Conservation (phyloP, 2,797 vertebrate genomes). For the Meriones psammophilus region DNA sequence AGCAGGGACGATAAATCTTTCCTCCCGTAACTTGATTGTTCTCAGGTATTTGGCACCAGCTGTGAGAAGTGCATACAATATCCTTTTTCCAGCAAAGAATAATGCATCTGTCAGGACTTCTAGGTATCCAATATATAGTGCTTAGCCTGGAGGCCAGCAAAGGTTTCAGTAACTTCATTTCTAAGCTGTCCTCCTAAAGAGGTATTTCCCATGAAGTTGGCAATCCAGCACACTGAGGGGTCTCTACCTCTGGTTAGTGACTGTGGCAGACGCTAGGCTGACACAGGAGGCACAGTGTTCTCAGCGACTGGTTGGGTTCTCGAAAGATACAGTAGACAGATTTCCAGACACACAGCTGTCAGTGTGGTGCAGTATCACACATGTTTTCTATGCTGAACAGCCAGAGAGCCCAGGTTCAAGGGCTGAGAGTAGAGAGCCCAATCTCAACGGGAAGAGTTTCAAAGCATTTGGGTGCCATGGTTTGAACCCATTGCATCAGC, state of each 20-base stretch:
- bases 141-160: not conserved
- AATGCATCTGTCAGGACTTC: not conserved
- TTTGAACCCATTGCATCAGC: not conserved
- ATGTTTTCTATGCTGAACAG: not conserved
- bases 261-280: not conserved
- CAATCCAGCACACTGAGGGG: not conserved
- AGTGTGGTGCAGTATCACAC: not conserved
- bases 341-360: not conserved
- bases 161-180: slow-evolving; percentile 2
- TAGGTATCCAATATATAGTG: not conserved
- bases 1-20: not conserved
- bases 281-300: not conserved
- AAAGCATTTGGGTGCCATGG: not conserved
- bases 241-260: not conserved
- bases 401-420: not conserved
- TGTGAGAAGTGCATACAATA: not conserved
- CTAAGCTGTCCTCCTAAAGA: not conserved
- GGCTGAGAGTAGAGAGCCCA: not conserved
- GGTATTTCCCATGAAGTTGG: not conserved
- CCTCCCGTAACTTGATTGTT: not conserved
- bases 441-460: not conserved
- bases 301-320: not conserved
- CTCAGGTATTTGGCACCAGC: not conserved
- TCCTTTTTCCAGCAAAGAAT: slow-evolving; percentile 39
- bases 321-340: not conserved